Base-by-base conservation (phyloP, 2,113 vertebrate genomes). In the Rhea americana region DNA sequence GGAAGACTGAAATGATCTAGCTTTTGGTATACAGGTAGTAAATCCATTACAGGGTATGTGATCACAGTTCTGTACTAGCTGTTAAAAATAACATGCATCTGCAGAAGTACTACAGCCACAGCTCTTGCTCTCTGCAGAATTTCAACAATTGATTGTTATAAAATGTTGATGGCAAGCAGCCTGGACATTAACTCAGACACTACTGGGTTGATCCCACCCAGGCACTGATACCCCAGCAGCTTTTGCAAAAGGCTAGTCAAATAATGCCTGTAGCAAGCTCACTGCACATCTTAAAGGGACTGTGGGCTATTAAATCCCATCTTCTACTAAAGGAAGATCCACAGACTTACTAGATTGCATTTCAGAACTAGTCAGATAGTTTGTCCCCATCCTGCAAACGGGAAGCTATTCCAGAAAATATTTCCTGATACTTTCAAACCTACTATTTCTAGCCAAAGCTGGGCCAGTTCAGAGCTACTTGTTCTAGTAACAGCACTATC, bases 91-190 rank as follows among this genome's bases (percentile, higher is more conserved):
- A 82, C 12, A 50, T 74, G 71, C 84, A 87, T 87, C 82, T 92
- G 84, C 72, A 89, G 63, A 82, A 94, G n/a, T 13, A 91, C 63
- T 59, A 76, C 95, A 87, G 37, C 82, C 85, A 87, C 20, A 87
- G 87, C 50, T 67, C 77, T 65, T 70, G 85, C 75, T 51, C 62
- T 93, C 78, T 83, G 75, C 87, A 85, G 19, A 90, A 80, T 89
- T 96, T 39, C 75, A 70, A 28, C 67, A 87, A 62, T 63, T 63
- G 80, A 37, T 94, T 72, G 30, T 43, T 53, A 51, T 32, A 79
- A 82, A 82, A 80, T 9, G 47, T 67, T 59, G 30, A 19, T 67
- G n/a, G 41, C 43, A 20, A 85, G 59, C 78, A 87, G 72, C 47
- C 63, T 53, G 47, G 43, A 45, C 39, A 26, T 45, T 50, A 39